phyloP scores from a whole-genome alignment of 2,113 vertebrate genomes.

The Tupaia tana region DNA sequence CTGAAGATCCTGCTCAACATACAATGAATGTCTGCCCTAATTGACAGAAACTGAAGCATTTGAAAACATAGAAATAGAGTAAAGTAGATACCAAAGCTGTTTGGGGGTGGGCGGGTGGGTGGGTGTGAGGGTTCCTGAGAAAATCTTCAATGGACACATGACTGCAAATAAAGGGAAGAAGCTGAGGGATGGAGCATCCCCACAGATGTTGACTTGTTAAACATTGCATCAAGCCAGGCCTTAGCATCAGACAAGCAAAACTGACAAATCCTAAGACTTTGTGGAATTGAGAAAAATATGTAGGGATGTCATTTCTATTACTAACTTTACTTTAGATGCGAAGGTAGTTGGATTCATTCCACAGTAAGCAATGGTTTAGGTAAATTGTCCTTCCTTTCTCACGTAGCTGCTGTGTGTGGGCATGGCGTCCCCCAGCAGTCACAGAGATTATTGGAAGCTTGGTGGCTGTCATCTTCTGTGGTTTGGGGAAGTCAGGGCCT shows the following conservation, averaged over 20 bases:
- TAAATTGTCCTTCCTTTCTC: neutral
- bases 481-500: constrained; percentile 25
- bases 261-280: neutral
- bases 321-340: neutral
- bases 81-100: no score
- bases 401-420: neutral
- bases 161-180: no score
- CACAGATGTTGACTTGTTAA: neutral
- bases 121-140: no score
- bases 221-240: neutral
- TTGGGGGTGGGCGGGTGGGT: no score
- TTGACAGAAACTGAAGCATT: no score
- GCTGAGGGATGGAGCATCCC: no score
- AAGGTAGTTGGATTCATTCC: neutral
- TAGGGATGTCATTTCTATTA: neutral
- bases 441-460: neutral
- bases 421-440: neutral
- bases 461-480: neutral
- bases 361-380: neutral
- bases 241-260: neutral
- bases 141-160: no score
- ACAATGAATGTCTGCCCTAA: no score
- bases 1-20: no score
- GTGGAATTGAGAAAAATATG: neutral
- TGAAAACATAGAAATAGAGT: no score